Evolutionary conservation across 2,113 vertebrate genomes (phyloP), one percentile per base, ranked within the genome.

Genomic region (Clinocottus analis): DNA sequence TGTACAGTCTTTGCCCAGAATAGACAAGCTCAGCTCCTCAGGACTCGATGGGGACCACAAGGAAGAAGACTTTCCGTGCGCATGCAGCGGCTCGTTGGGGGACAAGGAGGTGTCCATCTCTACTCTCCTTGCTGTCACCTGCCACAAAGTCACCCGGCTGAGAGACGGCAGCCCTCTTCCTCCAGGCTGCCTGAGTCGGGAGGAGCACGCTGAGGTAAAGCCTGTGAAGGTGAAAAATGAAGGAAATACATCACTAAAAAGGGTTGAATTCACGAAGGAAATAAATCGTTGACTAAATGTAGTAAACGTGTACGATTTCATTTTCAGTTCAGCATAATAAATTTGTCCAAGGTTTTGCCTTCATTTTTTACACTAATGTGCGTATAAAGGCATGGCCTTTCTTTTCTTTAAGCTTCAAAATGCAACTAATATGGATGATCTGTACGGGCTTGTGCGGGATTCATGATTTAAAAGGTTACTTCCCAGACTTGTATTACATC

Each of bases 91-190:
- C 56, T 47, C 17, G 2, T 21, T 51, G 0, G 60, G 5, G 21
- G 84, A 87, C 2, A 78, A 79, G 59, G 72, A 75, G 7, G 96
- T 97, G 82, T 94, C 96, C 39, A 17, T 97, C 10, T 35, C 92
- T 79, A 93, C 84, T 53, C 91, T 98, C 1, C 88, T 97, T 27
- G 84, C 80, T 68, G 94, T 96, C 5, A 92, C 97, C 89, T 90
- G 60, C 74, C 89, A 89, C 79, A 90, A 91, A 79, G 72, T 84
- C 82, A 80, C 9, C 6, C 91, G 86, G 80, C 41, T 77, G 2
- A 88, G 85, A 29, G 91, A 93, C 3, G 49, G 51, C 29, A 63
- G 73, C 27, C 84, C 88, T 75, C 94, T 94, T 62, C 69, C 63
- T 70, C 45, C 59, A n/a, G 60, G 74, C 11, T 71, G 91, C 39